Evolutionary conservation across 2,113 vertebrate genomes (phyloP).

Genomic region (Eubucco bourcierii): DNA sequence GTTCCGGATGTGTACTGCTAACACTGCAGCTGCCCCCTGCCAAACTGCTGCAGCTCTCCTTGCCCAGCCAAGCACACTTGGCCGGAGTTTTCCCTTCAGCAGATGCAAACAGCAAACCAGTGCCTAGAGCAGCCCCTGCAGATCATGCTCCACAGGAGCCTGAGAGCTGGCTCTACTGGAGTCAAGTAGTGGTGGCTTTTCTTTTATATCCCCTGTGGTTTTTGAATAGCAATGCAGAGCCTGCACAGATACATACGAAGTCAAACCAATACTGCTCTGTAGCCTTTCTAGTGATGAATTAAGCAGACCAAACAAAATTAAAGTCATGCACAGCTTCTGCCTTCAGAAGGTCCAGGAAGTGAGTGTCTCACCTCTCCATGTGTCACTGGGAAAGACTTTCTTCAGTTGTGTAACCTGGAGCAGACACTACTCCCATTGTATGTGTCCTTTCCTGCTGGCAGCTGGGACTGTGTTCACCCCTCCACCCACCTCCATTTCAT

Average conservation of each 20-base stretch:
- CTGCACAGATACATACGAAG: neutral
- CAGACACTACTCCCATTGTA: neutral
- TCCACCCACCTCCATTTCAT: neutral
- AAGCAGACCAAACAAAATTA: neutral
- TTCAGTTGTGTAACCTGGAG: neutral
- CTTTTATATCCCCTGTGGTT: accelerated
- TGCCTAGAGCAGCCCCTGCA: neutral
- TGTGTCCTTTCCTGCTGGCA: too few species aligned
- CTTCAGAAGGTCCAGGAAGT: neutral
- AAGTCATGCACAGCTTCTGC: neutral
- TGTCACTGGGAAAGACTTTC: neutral
- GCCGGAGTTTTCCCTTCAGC: neutral
- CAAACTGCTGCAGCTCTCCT: accelerated
- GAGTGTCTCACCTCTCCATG: accelerated
- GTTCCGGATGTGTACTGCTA: neutral
- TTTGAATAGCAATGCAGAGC: neutral
- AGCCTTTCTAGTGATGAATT: neutral
- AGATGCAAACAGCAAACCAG: accelerated
- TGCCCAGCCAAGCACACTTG: neutral
- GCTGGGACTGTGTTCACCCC: neutral
- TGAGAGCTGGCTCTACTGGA: accelerated
- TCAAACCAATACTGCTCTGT: neutral
- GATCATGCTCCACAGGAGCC: neutral
- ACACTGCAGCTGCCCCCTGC: neutral
- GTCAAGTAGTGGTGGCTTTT: too few species aligned